A percentile compares a stretch with the other conserved stretches of the same genome.
Conservation (phyloP, 1,140 invertebrate genomes). For the Neodiprion virginianus region DNA sequence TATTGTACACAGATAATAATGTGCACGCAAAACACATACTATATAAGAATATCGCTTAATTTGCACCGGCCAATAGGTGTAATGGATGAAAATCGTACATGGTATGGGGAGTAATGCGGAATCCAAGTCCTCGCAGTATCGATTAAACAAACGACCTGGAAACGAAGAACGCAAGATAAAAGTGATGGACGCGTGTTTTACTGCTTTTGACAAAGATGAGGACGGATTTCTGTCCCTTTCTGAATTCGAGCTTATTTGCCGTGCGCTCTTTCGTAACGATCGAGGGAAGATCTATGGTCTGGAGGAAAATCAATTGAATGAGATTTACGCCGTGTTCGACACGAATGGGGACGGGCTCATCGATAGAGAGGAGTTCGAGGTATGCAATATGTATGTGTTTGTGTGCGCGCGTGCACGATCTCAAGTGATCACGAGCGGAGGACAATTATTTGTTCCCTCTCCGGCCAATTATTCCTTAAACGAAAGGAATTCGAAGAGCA, state of each 20-base stretch:
- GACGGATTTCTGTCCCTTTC: slow-evolving; percentile 79
- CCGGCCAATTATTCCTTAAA: not conserved
- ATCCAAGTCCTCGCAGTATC: slow-evolving; percentile 39
- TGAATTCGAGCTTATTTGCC: slow-evolving; percentile 83
- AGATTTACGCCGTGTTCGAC: slow-evolving; percentile 83
- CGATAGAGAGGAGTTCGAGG: slow-evolving; percentile 81
- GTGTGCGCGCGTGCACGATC: slow-evolving; percentile 55
- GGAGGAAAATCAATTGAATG: slow-evolving; percentile 72
- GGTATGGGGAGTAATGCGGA: not conserved
- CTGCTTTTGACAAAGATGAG: slow-evolving; percentile 86
- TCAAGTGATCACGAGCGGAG: not conserved
- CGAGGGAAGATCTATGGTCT: slow-evolving; percentile 85
- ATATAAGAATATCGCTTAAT: too few relatives aligned
- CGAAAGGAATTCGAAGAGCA: not conserved
- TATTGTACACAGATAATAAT: too few relatives aligned
- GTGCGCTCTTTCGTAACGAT: slow-evolving; percentile 86
- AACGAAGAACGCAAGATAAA: slow-evolving; percentile 35
- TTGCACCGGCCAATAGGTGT: too few relatives aligned
- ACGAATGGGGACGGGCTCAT: slow-evolving; percentile 80
- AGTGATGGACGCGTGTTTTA: slow-evolving; percentile 87
- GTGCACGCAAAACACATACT: too few relatives aligned
- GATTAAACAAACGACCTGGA: slow-evolving; percentile 55
- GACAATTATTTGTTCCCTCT: not conserved
- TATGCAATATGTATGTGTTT: slow-evolving; percentile 52
- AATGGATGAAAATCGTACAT: not conserved